Percentiles rank a stretch among this genome's conserved stretches.
These are phyloP conservation scores for Geotrupes spiniger DNA, from an alignment of 2,888 invertebrate species.

Conservation along the genomic window DNA sequence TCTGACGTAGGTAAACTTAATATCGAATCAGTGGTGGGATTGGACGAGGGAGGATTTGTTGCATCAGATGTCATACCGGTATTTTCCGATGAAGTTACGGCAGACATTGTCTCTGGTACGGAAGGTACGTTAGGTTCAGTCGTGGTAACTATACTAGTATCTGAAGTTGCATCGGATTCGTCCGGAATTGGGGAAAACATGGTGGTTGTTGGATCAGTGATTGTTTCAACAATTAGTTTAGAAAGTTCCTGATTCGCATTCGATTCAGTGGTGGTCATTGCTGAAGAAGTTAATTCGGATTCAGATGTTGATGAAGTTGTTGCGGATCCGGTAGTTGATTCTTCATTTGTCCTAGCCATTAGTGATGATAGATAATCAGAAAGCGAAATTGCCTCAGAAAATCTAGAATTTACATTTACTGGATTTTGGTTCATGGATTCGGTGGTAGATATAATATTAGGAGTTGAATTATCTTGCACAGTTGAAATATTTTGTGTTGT, in stretches of 20 bases:
- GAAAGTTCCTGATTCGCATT: neutral
- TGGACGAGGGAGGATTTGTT: constrained; percentile 8
- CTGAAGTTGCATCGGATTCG: constrained; percentile 40
- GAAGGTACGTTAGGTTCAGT: neutral
- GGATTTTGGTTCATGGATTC: constrained; percentile 1
- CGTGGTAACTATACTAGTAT: constrained; percentile 9
- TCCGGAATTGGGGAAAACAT: constrained; percentile 54
- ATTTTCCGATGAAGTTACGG: neutral
- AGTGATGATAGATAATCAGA: constrained; percentile 28
- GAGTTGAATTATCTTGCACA: constrained; percentile 48
- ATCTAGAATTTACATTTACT: constrained; percentile 8
- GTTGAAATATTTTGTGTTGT: constrained; percentile 47
- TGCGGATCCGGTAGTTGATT: constrained; percentile 12
- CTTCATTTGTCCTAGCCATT: constrained; percentile 10
- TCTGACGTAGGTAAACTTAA: constrained; percentile 1
- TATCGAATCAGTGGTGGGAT: constrained; percentile 7
- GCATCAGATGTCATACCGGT: neutral
- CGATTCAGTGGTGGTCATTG: constrained; percentile 3
- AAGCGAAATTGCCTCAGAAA: constrained; percentile 26
- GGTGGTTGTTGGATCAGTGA: neutral
- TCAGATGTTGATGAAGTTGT: constrained; percentile 10
- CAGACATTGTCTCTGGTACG: neutral
- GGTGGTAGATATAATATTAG: constrained; percentile 40
- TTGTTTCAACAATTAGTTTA: constrained; percentile 11
- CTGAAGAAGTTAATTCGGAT: constrained; percentile 12